phyloP scores from a whole-genome alignment of 2,797 vertebrate genomes.

The Mastacembelus armatus region DNA sequence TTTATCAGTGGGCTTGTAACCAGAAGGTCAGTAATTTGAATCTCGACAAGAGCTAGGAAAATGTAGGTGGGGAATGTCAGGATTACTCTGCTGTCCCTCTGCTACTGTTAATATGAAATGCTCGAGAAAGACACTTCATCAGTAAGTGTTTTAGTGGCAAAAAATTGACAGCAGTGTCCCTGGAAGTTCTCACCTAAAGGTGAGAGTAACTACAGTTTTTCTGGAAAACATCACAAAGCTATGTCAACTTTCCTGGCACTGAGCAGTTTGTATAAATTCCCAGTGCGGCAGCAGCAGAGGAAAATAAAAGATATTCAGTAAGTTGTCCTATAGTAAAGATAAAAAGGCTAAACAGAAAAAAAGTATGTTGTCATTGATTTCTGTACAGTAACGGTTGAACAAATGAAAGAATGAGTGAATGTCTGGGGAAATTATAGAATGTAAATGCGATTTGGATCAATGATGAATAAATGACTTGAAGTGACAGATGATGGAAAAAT shows the following conservation, averaged over 20 bases:
- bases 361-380: background rate
- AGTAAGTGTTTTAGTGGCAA: background rate
- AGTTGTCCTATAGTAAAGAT: no score
- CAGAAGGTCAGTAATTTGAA: constrained; percentile 45
- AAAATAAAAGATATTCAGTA: no score
- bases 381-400: background rate
- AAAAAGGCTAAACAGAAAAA: no score
- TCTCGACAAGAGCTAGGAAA: constrained; percentile 24
- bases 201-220: no score
- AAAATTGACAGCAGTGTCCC: background rate
- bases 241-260: background rate
- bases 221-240: background rate
- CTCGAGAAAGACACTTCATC: background rate
- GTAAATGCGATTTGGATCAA: constrained; percentile 4
- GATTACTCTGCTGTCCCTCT: background rate
- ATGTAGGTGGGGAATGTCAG: constrained; percentile 24
- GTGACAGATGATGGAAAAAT: constrained; percentile 22
- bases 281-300: no score
- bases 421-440: constrained; percentile 14
- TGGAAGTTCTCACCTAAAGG: background rate
- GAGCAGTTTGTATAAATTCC: background rate
- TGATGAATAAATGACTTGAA: constrained; percentile 29
- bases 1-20: constrained; percentile 48
- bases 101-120: background rate
- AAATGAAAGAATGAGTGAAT: background rate